These are phyloP conservation scores for Hemithea aestivaria DNA, from an alignment of 2,888 invertebrate genomes.

Conservation along the genomic window DNA sequence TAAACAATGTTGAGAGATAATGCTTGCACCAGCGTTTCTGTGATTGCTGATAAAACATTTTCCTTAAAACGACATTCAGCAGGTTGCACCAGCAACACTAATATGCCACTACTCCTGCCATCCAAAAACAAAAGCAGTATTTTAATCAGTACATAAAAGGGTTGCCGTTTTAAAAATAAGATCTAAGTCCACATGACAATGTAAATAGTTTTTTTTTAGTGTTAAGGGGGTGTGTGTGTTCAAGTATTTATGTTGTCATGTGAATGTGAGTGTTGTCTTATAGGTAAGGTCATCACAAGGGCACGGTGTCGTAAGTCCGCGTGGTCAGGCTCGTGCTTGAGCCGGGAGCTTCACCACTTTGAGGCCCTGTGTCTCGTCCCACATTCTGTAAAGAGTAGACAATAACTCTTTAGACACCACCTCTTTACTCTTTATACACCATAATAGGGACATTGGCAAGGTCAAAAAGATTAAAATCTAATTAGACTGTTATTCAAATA, in stretches of 20 bases:
- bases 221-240: slow-evolving; percentile 10
- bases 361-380: slow-evolving; percentile 77
- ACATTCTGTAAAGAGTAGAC: slow-evolving; percentile 66
- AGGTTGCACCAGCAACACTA: slow-evolving; percentile 44
- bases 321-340: slow-evolving; percentile 73
- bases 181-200: slow-evolving; percentile 58
- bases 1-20: slow-evolving; percentile 69
- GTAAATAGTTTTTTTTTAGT: slow-evolving; percentile 34
- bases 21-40: slow-evolving; percentile 60
- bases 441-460: too few relatives aligned
- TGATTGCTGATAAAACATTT: slow-evolving; percentile 59
- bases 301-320: slow-evolving; percentile 64
- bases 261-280: slow-evolving; percentile 48
- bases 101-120: slow-evolving; percentile 46
- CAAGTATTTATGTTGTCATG: slow-evolving; percentile 53
- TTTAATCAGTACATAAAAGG: slow-evolving; percentile 56
- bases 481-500: too few relatives aligned
- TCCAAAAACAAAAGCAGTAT: slow-evolving; percentile 55
- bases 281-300: slow-evolving; percentile 67
- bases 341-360: slow-evolving; percentile 81
- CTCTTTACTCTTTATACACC: too few relatives aligned
- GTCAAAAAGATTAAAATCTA: too few relatives aligned
- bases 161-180: slow-evolving; percentile 44
- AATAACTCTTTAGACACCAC: too few relatives aligned
- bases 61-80: slow-evolving; percentile 52